Evolutionary conservation across 1,140 invertebrate species (phyloP).

Genomic region (Philopotamus ludificatus): DNA sequence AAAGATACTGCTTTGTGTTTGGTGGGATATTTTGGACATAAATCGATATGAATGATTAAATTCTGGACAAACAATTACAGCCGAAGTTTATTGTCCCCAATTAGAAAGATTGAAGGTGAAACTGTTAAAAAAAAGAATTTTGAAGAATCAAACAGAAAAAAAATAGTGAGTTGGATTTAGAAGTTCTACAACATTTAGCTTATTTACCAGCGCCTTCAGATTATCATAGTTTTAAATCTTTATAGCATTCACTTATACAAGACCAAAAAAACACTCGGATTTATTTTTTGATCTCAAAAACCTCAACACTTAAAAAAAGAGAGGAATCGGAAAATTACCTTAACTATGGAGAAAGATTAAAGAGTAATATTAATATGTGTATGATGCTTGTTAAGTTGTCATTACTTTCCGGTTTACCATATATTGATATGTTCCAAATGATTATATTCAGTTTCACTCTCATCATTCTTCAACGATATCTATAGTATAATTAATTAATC

Average conservation of each 20-base stretch:
- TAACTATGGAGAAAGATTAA: too few relatives aligned
- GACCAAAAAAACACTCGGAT: not conserved
- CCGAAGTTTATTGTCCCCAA: slow-evolving; percentile 44
- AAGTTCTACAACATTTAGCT: not conserved
- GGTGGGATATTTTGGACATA: slow-evolving; percentile 41
- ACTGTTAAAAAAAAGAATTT: not conserved
- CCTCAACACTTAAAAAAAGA: too few relatives aligned
- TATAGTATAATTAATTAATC: too few relatives aligned
- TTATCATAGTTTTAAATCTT: not conserved
- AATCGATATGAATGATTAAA: slow-evolving; percentile 44
- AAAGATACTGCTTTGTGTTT: slow-evolving; percentile 35
- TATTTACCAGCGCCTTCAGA: slow-evolving; percentile 1
- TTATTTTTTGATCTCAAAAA: too few relatives aligned
- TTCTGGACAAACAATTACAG: slow-evolving; percentile 40
- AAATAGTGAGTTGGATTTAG: not conserved
- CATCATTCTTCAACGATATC: too few relatives aligned
- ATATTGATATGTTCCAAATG: too few relatives aligned
- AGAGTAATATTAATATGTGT: too few relatives aligned
- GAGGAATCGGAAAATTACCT: too few relatives aligned
- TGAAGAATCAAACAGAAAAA: not conserved
- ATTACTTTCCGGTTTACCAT: too few relatives aligned
- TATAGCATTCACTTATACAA: not conserved
- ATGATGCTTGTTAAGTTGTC: too few relatives aligned
- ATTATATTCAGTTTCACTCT: too few relatives aligned
- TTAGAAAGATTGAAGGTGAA: slow-evolving; percentile 43